Base-by-base conservation (phyloP, 2,888 invertebrate species). In the Sesia bembeciformis region DNA sequence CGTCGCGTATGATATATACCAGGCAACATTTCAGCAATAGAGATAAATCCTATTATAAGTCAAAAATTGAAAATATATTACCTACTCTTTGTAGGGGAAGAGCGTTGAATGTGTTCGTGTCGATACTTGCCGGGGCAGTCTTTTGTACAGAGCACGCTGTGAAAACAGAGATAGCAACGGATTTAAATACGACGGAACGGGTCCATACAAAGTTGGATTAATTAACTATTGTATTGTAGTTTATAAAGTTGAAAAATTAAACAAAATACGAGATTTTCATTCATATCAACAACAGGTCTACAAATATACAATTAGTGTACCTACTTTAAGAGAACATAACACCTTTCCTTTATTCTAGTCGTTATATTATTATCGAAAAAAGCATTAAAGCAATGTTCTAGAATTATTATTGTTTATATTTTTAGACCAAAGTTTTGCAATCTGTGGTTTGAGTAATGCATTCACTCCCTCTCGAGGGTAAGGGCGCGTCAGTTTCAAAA, bases 21-120 rank as follows among this genome's bases (percentile, higher is more conserved):
- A 58, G 58, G 56, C 53, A 54, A 56, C 63, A 61, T 61, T 62
- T 58, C 57, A 57, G 54, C 58, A 57, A 58, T 56, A 59, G 52
- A 39, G n/a, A 82, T 82, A 84, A 85, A 84, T 84, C 77, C 74
- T 65, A 72, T 70, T 74, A 73, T 76, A 74, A 76, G 76, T 74
- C 75, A 82, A 81, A 88, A 86, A 86, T 88, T 85, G 84, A 84
- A 86, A 84, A 86, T 85, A 84, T 85, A 87, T 87, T 81, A 83
- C 81, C 72, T 70, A 65, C 49, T 68, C 74, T 71, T 8, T 46
- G 39, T 7, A 73, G 79, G 79, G 81, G 73, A 74, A 72, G 68
- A 70, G 63, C 60, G 59, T 54, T 65, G 62, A 63, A 62, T 65
- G 65, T 60, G 62, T 63, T 64, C 65, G 67, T 67, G 70, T 67